Evolutionary conservation across 2,113 vertebrate genomes (phyloP).

Genomic region (Acinonyx jubatus): DNA sequence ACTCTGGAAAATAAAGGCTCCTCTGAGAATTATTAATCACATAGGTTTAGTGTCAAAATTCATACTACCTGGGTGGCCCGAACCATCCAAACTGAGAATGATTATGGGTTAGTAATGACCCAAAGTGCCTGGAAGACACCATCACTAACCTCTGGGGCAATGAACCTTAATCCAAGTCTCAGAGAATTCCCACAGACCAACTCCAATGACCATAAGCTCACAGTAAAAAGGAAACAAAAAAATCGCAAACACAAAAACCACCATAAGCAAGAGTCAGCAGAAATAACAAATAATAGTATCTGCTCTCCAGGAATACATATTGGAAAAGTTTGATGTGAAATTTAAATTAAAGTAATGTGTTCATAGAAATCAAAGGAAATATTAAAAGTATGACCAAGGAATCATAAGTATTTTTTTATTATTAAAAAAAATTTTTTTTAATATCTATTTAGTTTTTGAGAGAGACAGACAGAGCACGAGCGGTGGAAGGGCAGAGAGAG

Average conservation of each 20-base stretch:
- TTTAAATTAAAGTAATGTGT: not conserved
- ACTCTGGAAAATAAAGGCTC: not conserved
- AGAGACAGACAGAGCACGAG: too few species aligned
- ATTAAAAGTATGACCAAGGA: not conserved
- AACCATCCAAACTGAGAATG: not conserved
- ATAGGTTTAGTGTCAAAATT: not conserved
- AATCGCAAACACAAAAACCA: not conserved
- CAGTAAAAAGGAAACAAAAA: not conserved
- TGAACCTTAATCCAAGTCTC: not conserved
- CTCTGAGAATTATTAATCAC: not conserved
- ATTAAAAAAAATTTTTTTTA: too few species aligned
- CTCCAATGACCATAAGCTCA: not conserved
- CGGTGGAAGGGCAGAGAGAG: too few species aligned
- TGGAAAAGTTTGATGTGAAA: not conserved
- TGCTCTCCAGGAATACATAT: not conserved
- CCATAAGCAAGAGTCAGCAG: not conserved
- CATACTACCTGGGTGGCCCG: not conserved
- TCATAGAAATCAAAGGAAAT: not conserved
- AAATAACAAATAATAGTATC: not conserved
- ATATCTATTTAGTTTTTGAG: too few species aligned
- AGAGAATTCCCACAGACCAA: not conserved
- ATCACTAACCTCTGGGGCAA: not conserved
- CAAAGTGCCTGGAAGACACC: not conserved
- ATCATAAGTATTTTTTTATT: not conserved
- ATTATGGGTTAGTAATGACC: not conserved